Evolutionary conservation across 2,797 vertebrate species (phyloP), one percentile per base, ranked within the genome.

Genomic region (Coregonus sp.): DNA sequence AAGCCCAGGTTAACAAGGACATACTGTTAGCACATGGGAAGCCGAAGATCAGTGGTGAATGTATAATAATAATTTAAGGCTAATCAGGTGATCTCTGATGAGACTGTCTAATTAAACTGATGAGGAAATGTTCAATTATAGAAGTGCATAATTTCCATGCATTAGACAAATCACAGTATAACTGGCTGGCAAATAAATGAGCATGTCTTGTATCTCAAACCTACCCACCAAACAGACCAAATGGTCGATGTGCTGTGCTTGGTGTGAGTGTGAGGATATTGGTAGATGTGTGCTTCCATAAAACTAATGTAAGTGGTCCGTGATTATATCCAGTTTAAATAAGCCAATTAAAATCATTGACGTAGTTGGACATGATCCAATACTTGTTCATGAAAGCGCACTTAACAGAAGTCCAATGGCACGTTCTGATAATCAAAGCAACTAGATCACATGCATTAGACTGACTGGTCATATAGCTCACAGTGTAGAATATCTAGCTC

Each of bases 51-150:
- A 85, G 85, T 81, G 68, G 86, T 87, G 81, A 72, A 54, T 70
- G 75, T 83, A 86, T 86, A 81, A 79, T 82, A 75, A 20, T 59
- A 20, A 59, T 59, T 47, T 47, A 59, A 59, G 56, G 16, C 81
- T 86, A 86, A 91, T 91, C 85, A 90, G 89, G 87, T 86, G 80
- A 82, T 87, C 83, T 75, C 82, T 88, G 91, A 86, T 80, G 74
- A 80, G 81, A 12, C 56, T 35, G 7, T 9, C 88, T 92, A 91
- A 93, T 92, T 92, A 89, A 84, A 79, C 75, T 81, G 82, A 88
- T 76, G 72, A 81, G 81, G 80, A 85, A 89, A 82, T 75, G 75
- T 88, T 80, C 86, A 86, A 80, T 86, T 80, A 73, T 70, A 82
- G 78, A 84, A 81, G 80, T 83, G 80, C 85, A 88, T 86, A 82